phyloP scores from a whole-genome alignment of 2,113 vertebrate genomes.

The Bostrychus sinensis region DNA sequence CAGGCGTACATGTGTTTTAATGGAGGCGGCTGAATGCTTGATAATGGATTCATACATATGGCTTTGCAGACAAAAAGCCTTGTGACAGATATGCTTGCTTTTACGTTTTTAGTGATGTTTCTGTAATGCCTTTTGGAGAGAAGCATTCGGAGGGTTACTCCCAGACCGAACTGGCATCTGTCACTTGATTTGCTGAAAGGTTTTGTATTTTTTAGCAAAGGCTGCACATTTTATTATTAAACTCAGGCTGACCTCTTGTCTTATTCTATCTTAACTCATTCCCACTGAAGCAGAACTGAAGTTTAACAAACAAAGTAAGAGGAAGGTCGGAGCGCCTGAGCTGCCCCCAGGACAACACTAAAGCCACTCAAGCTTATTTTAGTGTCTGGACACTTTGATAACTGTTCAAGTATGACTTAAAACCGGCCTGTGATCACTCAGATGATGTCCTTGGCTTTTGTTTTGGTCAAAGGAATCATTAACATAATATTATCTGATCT shows the following conservation, averaged over 20 bases:
- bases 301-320: slow-evolving; percentile 61
- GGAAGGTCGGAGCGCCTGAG: slow-evolving; percentile 56
- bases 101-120: slow-evolving; percentile 52
- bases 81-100: slow-evolving; percentile 80
- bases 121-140: slow-evolving; percentile 46
- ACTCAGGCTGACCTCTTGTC: slow-evolving; percentile 21
- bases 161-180: slow-evolving; percentile 12
- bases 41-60: slow-evolving; percentile 64
- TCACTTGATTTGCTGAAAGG: background rate
- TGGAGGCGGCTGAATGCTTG: slow-evolving; percentile 61
- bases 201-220: background rate
- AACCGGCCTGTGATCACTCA: slow-evolving; percentile 46
- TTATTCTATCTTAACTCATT: slow-evolving; percentile 35
- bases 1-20: slow-evolving; percentile 75
- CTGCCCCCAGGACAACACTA: slow-evolving; percentile 74
- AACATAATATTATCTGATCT: background rate
- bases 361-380: slow-evolving; percentile 74
- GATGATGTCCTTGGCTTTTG: slow-evolving; percentile 37
- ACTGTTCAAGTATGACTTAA: slow-evolving; percentile 51
- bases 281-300: slow-evolving; percentile 48
- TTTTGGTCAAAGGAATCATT: slow-evolving; percentile 1
- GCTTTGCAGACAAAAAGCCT: slow-evolving; percentile 69
- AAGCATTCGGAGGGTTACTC: slow-evolving; percentile 12
- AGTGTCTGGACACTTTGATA: slow-evolving; percentile 68
- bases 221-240: background rate